These are phyloP conservation scores for Strigops habroptila DNA, from an alignment of 2,113 vertebrate species.

Conservation along the genomic window DNA sequence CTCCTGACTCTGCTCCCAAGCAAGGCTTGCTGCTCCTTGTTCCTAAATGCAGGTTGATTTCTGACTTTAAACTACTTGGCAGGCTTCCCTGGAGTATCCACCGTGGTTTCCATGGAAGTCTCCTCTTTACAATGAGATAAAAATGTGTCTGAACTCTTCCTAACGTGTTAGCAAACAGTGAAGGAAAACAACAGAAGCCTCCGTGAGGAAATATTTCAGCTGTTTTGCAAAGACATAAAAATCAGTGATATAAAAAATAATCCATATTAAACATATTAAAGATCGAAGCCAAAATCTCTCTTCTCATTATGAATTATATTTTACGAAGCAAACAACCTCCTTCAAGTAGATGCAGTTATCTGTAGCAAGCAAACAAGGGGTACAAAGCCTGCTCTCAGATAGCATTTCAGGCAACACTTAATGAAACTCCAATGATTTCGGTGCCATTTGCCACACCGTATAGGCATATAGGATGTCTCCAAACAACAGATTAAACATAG, in stretches of 20 bases:
- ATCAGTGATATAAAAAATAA: background rate
- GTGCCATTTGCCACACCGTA: background rate
- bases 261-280: background rate
- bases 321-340: background rate
- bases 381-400: background rate
- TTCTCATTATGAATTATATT: background rate
- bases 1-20: rapidly evolving
- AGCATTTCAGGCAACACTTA: background rate
- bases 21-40: rapidly evolving
- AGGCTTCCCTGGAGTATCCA: background rate
- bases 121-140: background rate
- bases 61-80: background rate
- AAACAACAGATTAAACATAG: background rate
- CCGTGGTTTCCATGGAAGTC: background rate
- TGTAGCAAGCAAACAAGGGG: background rate
- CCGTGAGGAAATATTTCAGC: background rate
- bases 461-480: background rate
- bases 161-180: background rate
- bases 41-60: background rate
- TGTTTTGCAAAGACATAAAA: background rate
- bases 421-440: background rate
- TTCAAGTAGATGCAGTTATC: background rate
- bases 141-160: background rate
- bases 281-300: rapidly evolving
- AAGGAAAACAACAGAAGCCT: background rate